Percentiles rank a stretch among this genome's conserved stretches.
Evolutionary conservation across 2,888 invertebrate genomes (phyloP).

Genomic region (Xestia sexstrigata): DNA sequence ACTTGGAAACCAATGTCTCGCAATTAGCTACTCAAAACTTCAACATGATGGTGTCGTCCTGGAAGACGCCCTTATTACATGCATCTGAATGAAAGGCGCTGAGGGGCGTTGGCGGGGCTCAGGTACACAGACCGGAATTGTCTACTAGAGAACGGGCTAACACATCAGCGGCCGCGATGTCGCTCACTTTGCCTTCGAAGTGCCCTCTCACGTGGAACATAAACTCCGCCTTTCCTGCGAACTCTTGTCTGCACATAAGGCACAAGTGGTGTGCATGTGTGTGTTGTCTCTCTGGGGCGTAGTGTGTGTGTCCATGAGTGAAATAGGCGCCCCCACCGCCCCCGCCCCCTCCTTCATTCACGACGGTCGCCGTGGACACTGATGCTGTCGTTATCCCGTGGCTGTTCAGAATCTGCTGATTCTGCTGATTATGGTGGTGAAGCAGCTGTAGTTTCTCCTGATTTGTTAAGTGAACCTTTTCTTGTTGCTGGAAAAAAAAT

Average conservation of each 20-base stretch:
- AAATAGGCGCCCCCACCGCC: constrained; percentile 83
- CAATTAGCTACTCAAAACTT: constrained; percentile 79
- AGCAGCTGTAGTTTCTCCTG: constrained; percentile 88
- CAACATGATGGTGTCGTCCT: constrained; percentile 87
- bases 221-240: constrained; percentile 92
- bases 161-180: constrained; percentile 89
- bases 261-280: constrained; percentile 90
- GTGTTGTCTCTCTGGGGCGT: constrained; percentile 86
- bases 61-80: constrained; percentile 84
- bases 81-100: constrained; percentile 83
- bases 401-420: constrained; percentile 87
- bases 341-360: constrained; percentile 81
- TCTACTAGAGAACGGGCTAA: constrained; percentile 89
- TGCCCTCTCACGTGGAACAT: constrained; percentile 93
- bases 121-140: constrained; percentile 90
- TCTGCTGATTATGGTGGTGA: constrained; percentile 88
- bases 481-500: constrained; percentile 82
- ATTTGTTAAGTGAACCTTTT: constrained; percentile 87
- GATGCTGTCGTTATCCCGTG: constrained; percentile 86
- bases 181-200: constrained; percentile 91
- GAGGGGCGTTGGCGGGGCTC: constrained; percentile 86
- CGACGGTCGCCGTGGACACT: constrained; percentile 86
- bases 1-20: constrained; percentile 53
- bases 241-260: constrained; percentile 92
- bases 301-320: constrained; percentile 87